Evolutionary conservation across 2,797 vertebrate genomes (phyloP), one percentile per base, ranked within the genome.

Genomic region (Cyclopterus lumpus): DNA sequence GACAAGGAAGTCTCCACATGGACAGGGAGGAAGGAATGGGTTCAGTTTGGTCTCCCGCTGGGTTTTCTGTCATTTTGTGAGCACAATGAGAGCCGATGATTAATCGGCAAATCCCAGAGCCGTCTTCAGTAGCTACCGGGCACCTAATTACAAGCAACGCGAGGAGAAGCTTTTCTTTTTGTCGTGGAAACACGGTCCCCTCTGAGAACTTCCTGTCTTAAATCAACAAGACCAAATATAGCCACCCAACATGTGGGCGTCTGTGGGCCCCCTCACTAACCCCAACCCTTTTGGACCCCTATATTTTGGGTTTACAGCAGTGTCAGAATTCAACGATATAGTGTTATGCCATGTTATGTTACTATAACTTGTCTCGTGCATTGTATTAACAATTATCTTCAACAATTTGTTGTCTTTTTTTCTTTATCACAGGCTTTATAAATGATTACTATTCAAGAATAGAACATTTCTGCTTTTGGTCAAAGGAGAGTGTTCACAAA

Each of bases 201-300:
- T 67, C 34, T 49, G 14, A 60, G 51, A 44, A 26, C 49, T 71
- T 24, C 49, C 34, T 67, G 44, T 62, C 67, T 26, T 28, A n/a
- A 49, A 44, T 79, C 44, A 54, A 34, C 28, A 22, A 30, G 49
- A 57, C 46, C 71, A 73, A 70, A 81, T 70, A 65, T 71, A 79
- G 64, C 55, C 9, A 4, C 20, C 9, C n/a, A 28, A 9, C 30
- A 32, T 32, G 28, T 22, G 15, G 8, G 28, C 16, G 8, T 9
- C 54, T 20, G 28, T 57, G 28, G 28, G 28, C 18, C 20, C 26
- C 26, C 20, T n/a, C 57, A 22, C 57, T 36, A 34, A 58, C 1
- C 53, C 26, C 26, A 30, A 55, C 20, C 20, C 20, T 59, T n/a
- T 22, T 20, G 11, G 20, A 57, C 6, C 32, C 32, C 32, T 12